Evolutionary conservation across 2,888 invertebrate species (phyloP).

Genomic region (Cacoxenus indagator): DNA sequence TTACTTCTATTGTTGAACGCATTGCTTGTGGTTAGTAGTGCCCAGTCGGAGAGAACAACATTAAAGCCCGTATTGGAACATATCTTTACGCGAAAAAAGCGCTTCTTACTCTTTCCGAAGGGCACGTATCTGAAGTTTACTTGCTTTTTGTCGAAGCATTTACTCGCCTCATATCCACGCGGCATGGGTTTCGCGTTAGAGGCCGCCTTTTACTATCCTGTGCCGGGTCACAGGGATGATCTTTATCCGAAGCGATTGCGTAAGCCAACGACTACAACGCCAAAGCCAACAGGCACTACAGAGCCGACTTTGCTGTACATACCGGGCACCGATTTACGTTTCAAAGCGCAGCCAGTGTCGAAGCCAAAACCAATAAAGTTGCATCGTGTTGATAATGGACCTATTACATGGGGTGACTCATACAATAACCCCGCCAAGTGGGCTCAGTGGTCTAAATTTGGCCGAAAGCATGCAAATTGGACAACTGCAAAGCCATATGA

Average conservation of each 20-base stretch:
- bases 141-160: constrained; percentile 51
- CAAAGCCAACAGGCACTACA: constrained; percentile 44
- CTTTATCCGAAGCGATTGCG: constrained; percentile 63
- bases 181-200: constrained; percentile 57
- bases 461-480: constrained; percentile 52
- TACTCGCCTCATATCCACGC: constrained; percentile 54
- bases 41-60: constrained; percentile 24
- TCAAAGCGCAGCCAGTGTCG: constrained; percentile 54
- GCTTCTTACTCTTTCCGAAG: constrained; percentile 63
- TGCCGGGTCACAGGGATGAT: constrained; percentile 57
- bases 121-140: constrained; percentile 64
- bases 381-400: constrained; percentile 52
- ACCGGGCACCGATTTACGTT: constrained; percentile 60
- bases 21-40: background rate
- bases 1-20: background rate
- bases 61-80: constrained; percentile 52
- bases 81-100: constrained; percentile 60
- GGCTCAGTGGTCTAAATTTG: constrained; percentile 54
- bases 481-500: constrained; percentile 36
- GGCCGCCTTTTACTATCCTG: constrained; percentile 61
- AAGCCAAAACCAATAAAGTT: constrained; percentile 41
- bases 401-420: constrained; percentile 35
- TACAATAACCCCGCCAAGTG: constrained; percentile 45
- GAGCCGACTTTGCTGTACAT: constrained; percentile 54
- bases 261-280: constrained; percentile 50